These are phyloP conservation scores for Telenomus remus DNA, from an alignment of 1,140 invertebrate genomes.

Conservation along the genomic window DNA sequence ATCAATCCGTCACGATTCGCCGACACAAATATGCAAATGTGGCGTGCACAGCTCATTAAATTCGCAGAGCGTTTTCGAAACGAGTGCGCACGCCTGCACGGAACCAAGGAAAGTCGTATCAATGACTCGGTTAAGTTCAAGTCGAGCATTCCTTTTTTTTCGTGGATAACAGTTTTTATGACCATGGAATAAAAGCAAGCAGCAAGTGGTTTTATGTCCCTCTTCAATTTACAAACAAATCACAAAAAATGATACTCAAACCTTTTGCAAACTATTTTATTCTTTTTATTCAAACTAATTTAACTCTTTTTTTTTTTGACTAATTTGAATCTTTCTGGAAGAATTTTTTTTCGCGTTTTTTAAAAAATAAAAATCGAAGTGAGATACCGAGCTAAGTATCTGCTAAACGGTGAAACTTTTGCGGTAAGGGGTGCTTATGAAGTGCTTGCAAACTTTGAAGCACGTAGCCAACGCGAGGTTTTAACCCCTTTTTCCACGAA, in stretches of 20 bases:
- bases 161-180: not conserved
- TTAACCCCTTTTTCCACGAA: slow-evolving; percentile 20
- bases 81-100: slow-evolving; percentile 19
- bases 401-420: slow-evolving; percentile 35
- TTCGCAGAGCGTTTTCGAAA: slow-evolving; percentile 42
- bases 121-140: slow-evolving; percentile 24
- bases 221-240: too few species aligned
- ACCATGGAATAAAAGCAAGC: too few species aligned
- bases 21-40: slow-evolving; percentile 42
- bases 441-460: slow-evolving; percentile 28
- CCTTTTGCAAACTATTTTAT: too few species aligned
- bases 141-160: slow-evolving; percentile 13
- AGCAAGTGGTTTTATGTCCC: too few species aligned
- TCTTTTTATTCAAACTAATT: too few species aligned
- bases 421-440: slow-evolving; percentile 24
- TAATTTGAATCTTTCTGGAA: too few species aligned
- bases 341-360: too few species aligned
- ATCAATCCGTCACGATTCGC: slow-evolving; percentile 17
- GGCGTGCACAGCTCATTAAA: slow-evolving; percentile 34
- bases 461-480: slow-evolving; percentile 10
- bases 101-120: slow-evolving; percentile 30
- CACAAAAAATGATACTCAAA: too few species aligned
- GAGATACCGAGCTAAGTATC: slow-evolving; percentile 15
- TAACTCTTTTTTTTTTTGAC: too few species aligned
- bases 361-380: too few species aligned